These are phyloP conservation scores for Notarius quadriscutis DNA, from an alignment of 2,113 vertebrate genomes.

Conservation along the genomic window DNA sequence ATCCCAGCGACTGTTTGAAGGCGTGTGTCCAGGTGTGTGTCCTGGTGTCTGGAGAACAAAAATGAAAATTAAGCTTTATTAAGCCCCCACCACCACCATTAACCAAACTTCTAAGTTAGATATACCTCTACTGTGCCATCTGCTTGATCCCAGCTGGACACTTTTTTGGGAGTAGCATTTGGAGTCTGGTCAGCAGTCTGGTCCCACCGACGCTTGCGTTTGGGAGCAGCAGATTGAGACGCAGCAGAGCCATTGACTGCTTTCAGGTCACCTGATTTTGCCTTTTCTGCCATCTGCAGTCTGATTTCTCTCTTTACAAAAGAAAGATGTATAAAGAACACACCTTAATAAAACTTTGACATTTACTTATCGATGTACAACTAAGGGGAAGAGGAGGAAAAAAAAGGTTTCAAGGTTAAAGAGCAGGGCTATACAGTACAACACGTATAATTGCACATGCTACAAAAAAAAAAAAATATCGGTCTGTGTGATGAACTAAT, in stretches of 20 bases:
- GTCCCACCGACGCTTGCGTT: slow-evolving; percentile 98
- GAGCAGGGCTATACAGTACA: no score
- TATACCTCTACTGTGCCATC: slow-evolving; percentile 75
- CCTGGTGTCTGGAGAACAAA: slow-evolving; percentile 70
- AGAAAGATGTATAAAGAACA: neutral
- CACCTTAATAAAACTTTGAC: neutral
- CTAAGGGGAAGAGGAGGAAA: neutral
- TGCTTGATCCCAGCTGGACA: slow-evolving; percentile 98
- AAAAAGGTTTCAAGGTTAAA: neutral
- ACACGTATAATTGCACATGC: no score
- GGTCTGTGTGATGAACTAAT: no score
- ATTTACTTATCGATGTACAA: no score
- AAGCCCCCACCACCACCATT: neutral
- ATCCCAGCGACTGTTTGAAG: slow-evolving; percentile 92
- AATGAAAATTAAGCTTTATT: neutral
- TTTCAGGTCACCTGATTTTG: slow-evolving; percentile 96
- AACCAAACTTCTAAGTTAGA: neutral
- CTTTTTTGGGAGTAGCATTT: slow-evolving; percentile 90
- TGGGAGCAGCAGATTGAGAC: slow-evolving; percentile 74
- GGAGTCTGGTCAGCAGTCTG: slow-evolving; percentile 98
- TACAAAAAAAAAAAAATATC: no score
- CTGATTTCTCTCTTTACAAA: slow-evolving; percentile 88
- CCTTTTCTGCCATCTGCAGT: slow-evolving; percentile 96
- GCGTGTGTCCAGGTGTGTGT: slow-evolving; percentile 94
- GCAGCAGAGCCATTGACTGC: slow-evolving; percentile 89